Evolutionary conservation across 2,888 invertebrate genomes (phyloP), one percentile per base, ranked within the genome.

Genomic region (Hololepta plana): DNA sequence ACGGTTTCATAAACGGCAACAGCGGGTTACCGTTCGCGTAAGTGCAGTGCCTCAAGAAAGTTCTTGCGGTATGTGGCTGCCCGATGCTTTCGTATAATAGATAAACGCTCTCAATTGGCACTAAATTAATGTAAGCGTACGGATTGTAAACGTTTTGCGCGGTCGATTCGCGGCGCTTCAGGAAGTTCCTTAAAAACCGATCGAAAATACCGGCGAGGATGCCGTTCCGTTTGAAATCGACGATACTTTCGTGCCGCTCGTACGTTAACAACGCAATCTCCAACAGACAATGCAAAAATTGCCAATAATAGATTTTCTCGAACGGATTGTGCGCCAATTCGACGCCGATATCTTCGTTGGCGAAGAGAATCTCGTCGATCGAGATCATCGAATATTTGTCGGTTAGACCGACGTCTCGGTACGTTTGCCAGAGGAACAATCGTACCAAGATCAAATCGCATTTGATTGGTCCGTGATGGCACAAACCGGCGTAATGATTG

Each of bases 221-320:
- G 15, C 64, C 64, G 34, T 59, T 56, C 2, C 52, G 53, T 32
- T 51, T 53, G 7, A 41, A 42, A 3, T 46, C 48, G 4, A 54
- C 51, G 15, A 58, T 35, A 21, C 45, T 36, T 30, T 39, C 47
- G 38, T 53, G 23, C 11, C 31, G 53, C 2, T 55, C 49, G 37
- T 62, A 64, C 11, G 64, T 36, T 35, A 48, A 51, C 44, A 53
- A 59, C 2, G 64, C 57, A 13, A 63, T 51, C 19, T 61, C 54
- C 31, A 70, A 49, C 7, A 70, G 37, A 16, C 61, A 59, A 32
- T 66, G 64, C 16, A 66, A 29, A 45, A 66, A 68, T 44, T 71
- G 70, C 64, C 67, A 70, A 39, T 63, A 64, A 43, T 64, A 63
- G 38, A 70, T 58, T 36, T 55, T 59, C 38, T 67, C 67, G 39